Base-by-base conservation (phyloP, 2,113 vertebrate species). In the Anarrhichthys ocellatus region DNA sequence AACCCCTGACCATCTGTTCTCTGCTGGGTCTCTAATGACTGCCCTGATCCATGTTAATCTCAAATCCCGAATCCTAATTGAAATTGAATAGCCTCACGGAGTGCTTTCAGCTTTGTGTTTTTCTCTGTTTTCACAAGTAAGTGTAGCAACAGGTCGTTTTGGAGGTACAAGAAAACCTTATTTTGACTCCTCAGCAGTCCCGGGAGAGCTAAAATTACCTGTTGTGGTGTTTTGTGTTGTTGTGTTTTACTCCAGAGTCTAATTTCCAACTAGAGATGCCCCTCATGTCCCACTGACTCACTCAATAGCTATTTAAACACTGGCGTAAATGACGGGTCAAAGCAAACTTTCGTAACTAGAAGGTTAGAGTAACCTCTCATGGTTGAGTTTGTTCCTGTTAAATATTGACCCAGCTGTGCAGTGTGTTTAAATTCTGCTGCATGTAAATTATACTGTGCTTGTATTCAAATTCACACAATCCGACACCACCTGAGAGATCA, bases 61-160 rank as follows among this genome's bases (percentile, higher is more conserved):
- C 15, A 76, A 87, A 90, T 81, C 83, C 73, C 38, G 5, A 73
- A 14, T 50, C 73, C 83, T 84, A 80, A 80, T 66, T 66, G 44
- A 68, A 56, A 61, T 14, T 22, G 50, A 61, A 44, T 72, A 63
- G 14, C 17, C 20, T 52, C 27, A 14, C 61, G 34, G 63, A 75
- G 40, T 24, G 63, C 18, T 69, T 64, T 66, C 9, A 15, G 48
- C 24, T 46, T 66, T 59, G 27, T 50, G 0, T 61, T 0, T 50
- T 36, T 42, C 22, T 50, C 4, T 59, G 4, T 68, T 72, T 32
- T n/a, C 9, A 32, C 32, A 22, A 34, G 34, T 11, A 50, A 69
- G 2, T 14, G 22, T 32, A 14, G 24, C 67, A 32, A 22, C 38
- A 68, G n/a, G 59, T 62, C 82, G 70, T 50, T 75, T 40, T 22